phyloP scores from a whole-genome alignment of 92 coral and sea anemone species.

The Hydrozoanthus gracilis region DNA sequence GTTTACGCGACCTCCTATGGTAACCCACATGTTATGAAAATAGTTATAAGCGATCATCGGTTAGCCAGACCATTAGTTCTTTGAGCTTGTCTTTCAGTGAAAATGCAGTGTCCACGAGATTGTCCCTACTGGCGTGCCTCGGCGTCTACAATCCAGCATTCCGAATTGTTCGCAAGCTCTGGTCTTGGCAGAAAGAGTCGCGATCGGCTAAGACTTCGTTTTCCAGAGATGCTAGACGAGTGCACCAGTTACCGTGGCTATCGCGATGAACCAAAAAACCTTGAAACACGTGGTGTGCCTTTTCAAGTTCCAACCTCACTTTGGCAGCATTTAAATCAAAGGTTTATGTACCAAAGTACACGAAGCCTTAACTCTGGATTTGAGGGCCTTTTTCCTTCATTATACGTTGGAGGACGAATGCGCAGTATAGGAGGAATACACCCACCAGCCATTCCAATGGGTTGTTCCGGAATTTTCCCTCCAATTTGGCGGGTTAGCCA shows the following conservation, averaged over 20 bases:
- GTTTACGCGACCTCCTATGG: conserved; percentile 41
- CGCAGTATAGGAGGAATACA: not conserved
- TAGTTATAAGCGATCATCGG: conserved; percentile 20
- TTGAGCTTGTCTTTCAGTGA: conserved; percentile 13
- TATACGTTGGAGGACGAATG: conserved; percentile 23
- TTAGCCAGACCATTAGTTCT: not conserved
- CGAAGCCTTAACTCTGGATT: conserved; percentile 18
- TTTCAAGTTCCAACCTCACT: conserved; percentile 11
- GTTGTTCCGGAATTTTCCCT: conserved; percentile 2
- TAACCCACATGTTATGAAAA: not conserved
- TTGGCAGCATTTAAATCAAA: conserved; percentile 35
- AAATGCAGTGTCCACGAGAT: conserved; percentile 45
- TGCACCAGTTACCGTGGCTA: conserved; percentile 8
- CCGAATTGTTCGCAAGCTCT: conserved; percentile 20
- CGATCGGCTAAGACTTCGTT: conserved; percentile 8
- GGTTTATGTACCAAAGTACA: not conserved
- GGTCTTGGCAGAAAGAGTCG: not conserved
- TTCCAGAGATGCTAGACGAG: conserved; percentile 19
- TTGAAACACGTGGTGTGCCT: conserved; percentile 20
- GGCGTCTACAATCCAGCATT: conserved; percentile 1
- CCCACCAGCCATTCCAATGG: conserved; percentile 18
- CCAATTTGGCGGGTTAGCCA: conserved; percentile 2
- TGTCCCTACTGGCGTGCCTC: conserved; percentile 29
- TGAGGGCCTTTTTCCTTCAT: conserved; percentile 31
- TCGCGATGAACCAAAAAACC: conserved; percentile 15